Percentiles rank a stretch among this genome's conserved stretches.
Conservation (phyloP, 2,113 vertebrate species). For the Podarcis muralis region DNA sequence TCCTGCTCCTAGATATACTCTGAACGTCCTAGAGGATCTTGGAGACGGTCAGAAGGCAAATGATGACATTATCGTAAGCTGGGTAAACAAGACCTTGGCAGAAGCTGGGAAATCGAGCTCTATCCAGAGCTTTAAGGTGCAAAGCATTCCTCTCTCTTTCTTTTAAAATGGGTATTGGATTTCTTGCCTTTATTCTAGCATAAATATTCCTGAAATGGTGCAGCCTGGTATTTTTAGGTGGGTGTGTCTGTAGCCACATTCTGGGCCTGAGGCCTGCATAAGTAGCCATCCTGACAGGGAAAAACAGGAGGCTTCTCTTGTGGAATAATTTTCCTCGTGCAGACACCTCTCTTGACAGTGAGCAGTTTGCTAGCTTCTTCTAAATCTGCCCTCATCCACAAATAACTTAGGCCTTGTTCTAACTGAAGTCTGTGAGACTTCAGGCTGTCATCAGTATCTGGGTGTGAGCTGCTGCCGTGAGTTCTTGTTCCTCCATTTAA, state of each 20-base stretch:
- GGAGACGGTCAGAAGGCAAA: constrained; percentile 90
- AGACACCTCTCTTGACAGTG: background rate
- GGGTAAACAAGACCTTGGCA: constrained; percentile 90
- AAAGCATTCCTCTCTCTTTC: background rate
- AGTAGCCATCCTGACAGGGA: background rate
- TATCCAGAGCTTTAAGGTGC: constrained; percentile 92
- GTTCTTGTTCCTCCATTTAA: too few species aligned
- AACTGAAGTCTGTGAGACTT: background rate
- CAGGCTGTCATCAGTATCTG: too few species aligned
- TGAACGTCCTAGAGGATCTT: constrained; percentile 89
- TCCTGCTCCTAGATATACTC: constrained; percentile 82
- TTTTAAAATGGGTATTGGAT: background rate
- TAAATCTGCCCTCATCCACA: background rate
- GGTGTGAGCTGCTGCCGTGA: background rate
- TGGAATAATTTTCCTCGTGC: background rate
- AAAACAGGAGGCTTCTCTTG: background rate
- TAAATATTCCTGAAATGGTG: background rate
- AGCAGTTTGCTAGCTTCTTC: background rate
- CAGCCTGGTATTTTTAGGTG: background rate
- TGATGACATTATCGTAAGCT: constrained; percentile 91
- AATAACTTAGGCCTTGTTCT: background rate
- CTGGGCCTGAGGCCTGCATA: background rate
- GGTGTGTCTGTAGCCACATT: too few species aligned
- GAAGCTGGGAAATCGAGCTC: constrained; percentile 88
- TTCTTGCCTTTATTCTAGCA: background rate